These are phyloP conservation scores for Liolophura sinensis DNA, from an alignment of 1,140 invertebrate species.

Conservation along the genomic window DNA sequence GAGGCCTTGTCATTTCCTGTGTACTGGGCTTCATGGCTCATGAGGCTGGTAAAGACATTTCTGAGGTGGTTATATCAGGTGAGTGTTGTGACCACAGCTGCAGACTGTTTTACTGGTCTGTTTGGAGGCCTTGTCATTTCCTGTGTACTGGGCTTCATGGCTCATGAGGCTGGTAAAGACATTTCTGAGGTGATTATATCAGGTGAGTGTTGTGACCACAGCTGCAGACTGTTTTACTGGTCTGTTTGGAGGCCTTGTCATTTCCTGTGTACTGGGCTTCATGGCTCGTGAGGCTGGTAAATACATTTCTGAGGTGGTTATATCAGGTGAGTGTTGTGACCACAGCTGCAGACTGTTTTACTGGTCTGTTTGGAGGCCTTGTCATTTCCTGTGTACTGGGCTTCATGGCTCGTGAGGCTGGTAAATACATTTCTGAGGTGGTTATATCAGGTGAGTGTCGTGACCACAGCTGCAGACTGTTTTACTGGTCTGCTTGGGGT, in stretches of 20 bases:
- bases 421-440: conserved; percentile 76
- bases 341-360: conserved; percentile 62
- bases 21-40: conserved; percentile 59
- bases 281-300: conserved; percentile 68
- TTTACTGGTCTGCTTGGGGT: conserved; percentile 59
- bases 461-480: conserved; percentile 61
- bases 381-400: conserved; percentile 73
- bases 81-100: conserved; percentile 55
- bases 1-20: conserved; percentile 90
- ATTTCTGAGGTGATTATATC: conserved; percentile 84
- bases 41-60: conserved; percentile 75
- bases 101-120: conserved; percentile 58
- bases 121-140: conserved; percentile 67
- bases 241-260: conserved; percentile 50
- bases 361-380: conserved; percentile 56
- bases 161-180: conserved; percentile 70
- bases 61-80: conserved; percentile 83
- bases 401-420: conserved; percentile 65
- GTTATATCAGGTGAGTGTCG: conserved; percentile 74
- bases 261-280: conserved; percentile 71
- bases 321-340: conserved; percentile 67
- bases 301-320: conserved; percentile 80
- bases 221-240: conserved; percentile 63
- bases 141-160: conserved; percentile 64
- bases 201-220: conserved; percentile 60